A percentile compares a stretch with the other conserved stretches of the same genome.
Evolutionary conservation across 2,888 invertebrate genomes (phyloP).

Genomic region (Scaptomyza caliginosa): DNA sequence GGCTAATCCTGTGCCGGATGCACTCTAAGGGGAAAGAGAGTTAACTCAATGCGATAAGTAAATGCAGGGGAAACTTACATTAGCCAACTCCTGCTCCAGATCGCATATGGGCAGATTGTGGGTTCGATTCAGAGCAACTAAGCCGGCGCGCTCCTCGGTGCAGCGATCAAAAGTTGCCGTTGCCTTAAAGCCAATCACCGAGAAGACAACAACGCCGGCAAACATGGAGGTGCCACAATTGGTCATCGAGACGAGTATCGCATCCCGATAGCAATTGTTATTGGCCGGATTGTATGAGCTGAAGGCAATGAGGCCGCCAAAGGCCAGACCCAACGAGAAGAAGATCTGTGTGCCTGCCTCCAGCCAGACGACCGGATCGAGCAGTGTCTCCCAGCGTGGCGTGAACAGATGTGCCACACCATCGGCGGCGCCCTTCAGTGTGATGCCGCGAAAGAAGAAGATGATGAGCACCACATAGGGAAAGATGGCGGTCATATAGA

Average conservation of each 20-base stretch:
- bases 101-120: constrained; percentile 90
- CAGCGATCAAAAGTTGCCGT: constrained; percentile 84
- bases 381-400: constrained; percentile 95
- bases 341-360: constrained; percentile 99
- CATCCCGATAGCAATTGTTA: constrained; percentile 97
- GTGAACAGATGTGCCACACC: constrained; percentile 95
- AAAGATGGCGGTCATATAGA: constrained; percentile 98
- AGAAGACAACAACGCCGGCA: constrained; percentile 97
- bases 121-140: constrained; percentile 87
- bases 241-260: constrained; percentile 95
- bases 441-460: constrained; percentile 97
- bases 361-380: constrained; percentile 98
- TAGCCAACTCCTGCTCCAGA: constrained; percentile 93
- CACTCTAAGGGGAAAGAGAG: constrained; percentile 87
- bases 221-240: constrained; percentile 98
- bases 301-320: constrained; percentile 97
- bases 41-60: too few species aligned
- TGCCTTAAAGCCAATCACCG: constrained; percentile 95
- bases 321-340: constrained; percentile 97
- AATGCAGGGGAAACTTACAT: constrained; percentile 91
- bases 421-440: constrained; percentile 91
- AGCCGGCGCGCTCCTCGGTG: constrained; percentile 84
- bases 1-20: constrained; percentile 97
- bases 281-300: constrained; percentile 97
- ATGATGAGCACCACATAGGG: constrained; percentile 97